Evolutionary conservation across 2,113 vertebrate genomes (phyloP).

Genomic region (Phasianus colchicus): DNA sequence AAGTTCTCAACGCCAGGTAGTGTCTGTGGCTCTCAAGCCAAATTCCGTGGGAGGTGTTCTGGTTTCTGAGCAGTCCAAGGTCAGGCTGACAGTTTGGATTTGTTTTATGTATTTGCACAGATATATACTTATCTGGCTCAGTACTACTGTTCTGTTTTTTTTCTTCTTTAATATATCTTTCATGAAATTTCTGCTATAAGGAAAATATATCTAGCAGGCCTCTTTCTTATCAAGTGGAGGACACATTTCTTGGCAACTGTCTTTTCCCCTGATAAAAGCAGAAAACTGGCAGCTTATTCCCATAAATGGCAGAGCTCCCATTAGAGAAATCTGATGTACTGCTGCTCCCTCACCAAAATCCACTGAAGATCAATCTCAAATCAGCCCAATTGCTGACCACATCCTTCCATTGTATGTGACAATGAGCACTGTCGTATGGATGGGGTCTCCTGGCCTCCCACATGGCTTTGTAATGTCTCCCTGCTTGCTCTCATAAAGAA

Average conservation of each 20-base stretch:
- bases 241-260: constrained; percentile 19
- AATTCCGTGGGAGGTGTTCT: neutral
- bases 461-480: neutral
- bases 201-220: neutral
- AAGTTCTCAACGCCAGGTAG: neutral
- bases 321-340: neutral
- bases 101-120: neutral
- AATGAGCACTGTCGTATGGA: neutral
- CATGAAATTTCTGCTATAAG: neutral
- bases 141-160: neutral
- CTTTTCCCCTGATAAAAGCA: neutral
- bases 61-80: neutral
- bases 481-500: neutral
- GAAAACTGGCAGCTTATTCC: constrained; percentile 20
- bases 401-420: neutral
- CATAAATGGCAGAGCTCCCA: constrained; percentile 17
- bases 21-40: neutral
- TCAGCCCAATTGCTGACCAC: neutral
- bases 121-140: neutral
- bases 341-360: neutral
- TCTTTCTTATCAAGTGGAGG: neutral
- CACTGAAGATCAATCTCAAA: neutral
- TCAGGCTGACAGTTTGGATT: neutral
- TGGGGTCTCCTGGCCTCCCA: neutral
- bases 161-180: neutral